A percentile compares a stretch with the other conserved stretches of the same genome.
These are phyloP conservation scores for Nomada lathburiana DNA, from an alignment of 2,888 invertebrate species.

Conservation along the genomic window DNA sequence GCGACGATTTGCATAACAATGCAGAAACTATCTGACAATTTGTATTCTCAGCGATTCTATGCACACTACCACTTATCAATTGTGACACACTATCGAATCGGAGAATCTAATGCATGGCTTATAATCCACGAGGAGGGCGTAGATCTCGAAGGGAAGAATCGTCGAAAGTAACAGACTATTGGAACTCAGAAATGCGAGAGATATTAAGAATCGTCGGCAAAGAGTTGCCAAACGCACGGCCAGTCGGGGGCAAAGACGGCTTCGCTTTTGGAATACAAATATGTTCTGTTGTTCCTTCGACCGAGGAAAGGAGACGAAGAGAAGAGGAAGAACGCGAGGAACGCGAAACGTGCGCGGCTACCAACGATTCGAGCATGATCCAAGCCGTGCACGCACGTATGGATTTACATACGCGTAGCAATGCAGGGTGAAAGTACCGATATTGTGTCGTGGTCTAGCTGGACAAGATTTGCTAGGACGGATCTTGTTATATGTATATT, in stretches of 20 bases:
- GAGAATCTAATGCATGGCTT: neutral
- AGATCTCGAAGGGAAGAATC: neutral
- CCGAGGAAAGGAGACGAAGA: neutral
- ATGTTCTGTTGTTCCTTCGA: neutral
- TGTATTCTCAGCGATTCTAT: neutral
- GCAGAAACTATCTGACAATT: neutral
- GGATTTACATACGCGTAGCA: slow-evolving; percentile 60
- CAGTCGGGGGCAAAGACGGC: slow-evolving; percentile 34
- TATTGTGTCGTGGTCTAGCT: slow-evolving; percentile 38
- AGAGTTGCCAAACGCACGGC: slow-evolving; percentile 34
- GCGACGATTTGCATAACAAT: slow-evolving; percentile 1
- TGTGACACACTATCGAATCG: neutral
- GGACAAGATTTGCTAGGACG: slow-evolving; percentile 36
- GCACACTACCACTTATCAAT: neutral
- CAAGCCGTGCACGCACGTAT: slow-evolving; percentile 49
- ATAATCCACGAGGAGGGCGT: neutral
- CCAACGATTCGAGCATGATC: slow-evolving; percentile 36
- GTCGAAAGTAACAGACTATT: neutral
- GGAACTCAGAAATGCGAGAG: slow-evolving; percentile 2
- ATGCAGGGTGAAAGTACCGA: slow-evolving; percentile 64
- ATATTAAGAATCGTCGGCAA: slow-evolving; percentile 13
- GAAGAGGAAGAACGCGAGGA: slow-evolving; percentile 35
- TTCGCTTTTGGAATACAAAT: slow-evolving; percentile 46
- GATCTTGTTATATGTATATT: neutral
- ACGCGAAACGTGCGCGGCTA: slow-evolving; percentile 53